These are phyloP conservation scores for Brachystomella parvula DNA, from an alignment of 1,140 invertebrate genomes.

Conservation along the genomic window DNA sequence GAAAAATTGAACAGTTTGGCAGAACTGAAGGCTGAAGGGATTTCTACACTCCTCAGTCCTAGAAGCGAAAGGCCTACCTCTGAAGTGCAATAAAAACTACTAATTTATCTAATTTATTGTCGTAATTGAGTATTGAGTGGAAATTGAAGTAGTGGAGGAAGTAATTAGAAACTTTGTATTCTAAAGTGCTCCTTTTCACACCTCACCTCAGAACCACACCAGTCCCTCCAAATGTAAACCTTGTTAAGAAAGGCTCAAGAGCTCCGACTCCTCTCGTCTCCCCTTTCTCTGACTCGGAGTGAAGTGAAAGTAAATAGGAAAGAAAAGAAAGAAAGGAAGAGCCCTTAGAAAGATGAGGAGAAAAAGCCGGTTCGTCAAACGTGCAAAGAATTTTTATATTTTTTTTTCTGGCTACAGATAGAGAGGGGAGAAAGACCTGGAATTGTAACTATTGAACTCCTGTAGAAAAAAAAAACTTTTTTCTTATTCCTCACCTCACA, in stretches of 20 bases:
- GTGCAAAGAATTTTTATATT: background rate
- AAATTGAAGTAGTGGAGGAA: background rate
- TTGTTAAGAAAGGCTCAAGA: no score
- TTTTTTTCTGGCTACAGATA: no score
- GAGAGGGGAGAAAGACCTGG: background rate
- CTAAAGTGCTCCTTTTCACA: background rate
- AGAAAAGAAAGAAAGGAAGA: conserved; percentile 6
- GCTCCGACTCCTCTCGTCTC: no score
- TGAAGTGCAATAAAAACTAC: no score
- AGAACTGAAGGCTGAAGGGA: no score
- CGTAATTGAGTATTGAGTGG: background rate
- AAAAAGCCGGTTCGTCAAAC: conserved; percentile 9
- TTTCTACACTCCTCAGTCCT: no score
- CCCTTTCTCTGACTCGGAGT: background rate
- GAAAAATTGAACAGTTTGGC: no score
- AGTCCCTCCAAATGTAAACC: no score
- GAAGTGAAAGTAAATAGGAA: conserved; percentile 7
- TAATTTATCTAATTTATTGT: conserved; percentile 9
- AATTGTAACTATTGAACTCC: background rate
- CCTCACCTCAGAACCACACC: no score
- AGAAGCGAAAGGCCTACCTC: no score
- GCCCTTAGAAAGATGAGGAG: background rate
- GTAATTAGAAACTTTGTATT: conserved; percentile 12
- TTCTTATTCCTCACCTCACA: no score
- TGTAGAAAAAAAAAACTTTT: no score